Evolutionary conservation across 2,113 vertebrate species (phyloP).

Genomic region (Psammodynastes pulverulentus): DNA sequence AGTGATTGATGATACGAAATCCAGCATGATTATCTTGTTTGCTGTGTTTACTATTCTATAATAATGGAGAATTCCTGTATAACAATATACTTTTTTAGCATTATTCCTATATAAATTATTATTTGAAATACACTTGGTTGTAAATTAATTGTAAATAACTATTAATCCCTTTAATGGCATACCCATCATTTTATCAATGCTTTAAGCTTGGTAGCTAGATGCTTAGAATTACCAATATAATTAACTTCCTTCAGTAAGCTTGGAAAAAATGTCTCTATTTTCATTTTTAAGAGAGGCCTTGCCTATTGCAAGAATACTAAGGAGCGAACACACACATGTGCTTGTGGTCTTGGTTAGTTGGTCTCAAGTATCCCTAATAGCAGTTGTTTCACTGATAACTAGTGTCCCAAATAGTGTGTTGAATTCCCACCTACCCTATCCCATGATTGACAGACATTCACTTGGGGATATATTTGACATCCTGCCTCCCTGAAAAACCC

Average conservation of each 20-base stretch:
- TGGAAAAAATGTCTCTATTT: background rate
- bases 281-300: background rate
- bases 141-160: conserved; percentile 28
- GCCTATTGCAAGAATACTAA: background rate
- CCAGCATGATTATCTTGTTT: too few species aligned
- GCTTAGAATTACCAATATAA: conserved; percentile 45
- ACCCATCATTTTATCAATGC: conserved; percentile 15
- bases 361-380: background rate
- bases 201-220: conserved; percentile 47
- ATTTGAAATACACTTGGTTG: conserved; percentile 50
- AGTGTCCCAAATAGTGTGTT: background rate
- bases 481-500: background rate
- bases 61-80: background rate
- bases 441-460: background rate
- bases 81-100: background rate
- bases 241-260: conserved; percentile 21
- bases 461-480: background rate
- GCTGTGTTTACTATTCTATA: too few species aligned
- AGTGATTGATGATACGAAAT: too few species aligned
- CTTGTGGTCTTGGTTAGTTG: background rate
- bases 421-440: background rate
- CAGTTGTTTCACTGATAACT: background rate
- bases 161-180: conserved; percentile 12
- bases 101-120: background rate
- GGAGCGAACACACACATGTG: background rate